A percentile compares a stretch with the other conserved stretches of the same genome.
phyloP scores from a whole-genome alignment of 92 coral and sea anemone species.

The Phymanthus crucifer region DNA sequence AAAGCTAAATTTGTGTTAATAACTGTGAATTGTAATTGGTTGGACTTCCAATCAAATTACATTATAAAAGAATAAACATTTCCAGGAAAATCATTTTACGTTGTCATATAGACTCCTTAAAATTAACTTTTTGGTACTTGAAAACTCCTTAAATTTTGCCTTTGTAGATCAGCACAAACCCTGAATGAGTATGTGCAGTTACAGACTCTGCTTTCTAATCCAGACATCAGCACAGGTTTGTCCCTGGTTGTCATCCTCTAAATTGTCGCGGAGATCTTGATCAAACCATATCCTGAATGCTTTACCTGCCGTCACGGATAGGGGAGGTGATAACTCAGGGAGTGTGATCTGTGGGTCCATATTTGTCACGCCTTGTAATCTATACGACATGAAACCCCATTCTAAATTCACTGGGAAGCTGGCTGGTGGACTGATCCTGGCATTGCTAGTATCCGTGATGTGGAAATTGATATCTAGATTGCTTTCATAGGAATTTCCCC shows the following conservation, averaged over 20 bases:
- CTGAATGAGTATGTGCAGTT: no score
- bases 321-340: constrained; percentile 12
- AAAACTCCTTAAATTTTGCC: no score
- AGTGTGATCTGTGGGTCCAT: not conserved
- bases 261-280: not conserved
- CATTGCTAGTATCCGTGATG: not conserved
- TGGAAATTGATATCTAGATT: not conserved
- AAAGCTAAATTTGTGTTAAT: no score
- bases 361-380: not conserved
- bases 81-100: no score
- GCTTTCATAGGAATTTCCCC: not conserved
- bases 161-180: no score
- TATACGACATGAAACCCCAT: not conserved
- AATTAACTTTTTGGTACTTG: no score
- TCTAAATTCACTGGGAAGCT: not conserved
- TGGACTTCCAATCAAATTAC: no score
- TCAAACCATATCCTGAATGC: constrained; percentile 18
- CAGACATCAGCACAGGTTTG: not conserved
- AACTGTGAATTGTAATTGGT: no score
- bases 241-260: not conserved
- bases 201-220: not conserved
- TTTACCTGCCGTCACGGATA: not conserved
- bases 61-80: no score
- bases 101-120: no score
- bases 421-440: not conserved